Conservation (phyloP, 2,113 vertebrate genomes). For the Calyptomena viridis region DNA sequence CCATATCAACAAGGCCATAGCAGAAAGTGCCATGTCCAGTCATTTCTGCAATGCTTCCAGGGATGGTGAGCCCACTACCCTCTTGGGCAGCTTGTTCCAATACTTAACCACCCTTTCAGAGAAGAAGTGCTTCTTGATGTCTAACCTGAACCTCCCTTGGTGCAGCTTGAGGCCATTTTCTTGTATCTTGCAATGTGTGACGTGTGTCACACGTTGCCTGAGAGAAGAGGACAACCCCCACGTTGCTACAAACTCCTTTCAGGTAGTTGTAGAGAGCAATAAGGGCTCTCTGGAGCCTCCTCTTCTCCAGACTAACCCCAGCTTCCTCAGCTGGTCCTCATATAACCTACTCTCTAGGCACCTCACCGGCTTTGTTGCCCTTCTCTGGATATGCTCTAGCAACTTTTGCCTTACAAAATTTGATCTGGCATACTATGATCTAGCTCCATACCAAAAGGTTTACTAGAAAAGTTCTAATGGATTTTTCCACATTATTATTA, state of each 20-base stretch:
- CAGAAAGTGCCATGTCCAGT: neutral
- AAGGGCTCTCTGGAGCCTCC: too few relatives aligned
- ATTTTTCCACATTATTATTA: neutral
- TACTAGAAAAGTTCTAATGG: neutral
- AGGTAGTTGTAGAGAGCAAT: neutral
- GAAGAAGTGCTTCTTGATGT: neutral
- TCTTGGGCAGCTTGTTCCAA: neutral
- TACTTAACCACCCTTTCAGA: neutral
- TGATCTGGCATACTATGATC: neutral
- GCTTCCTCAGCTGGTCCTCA: neutral
- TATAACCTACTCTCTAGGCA: neutral
- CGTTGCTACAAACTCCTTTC: neutral
- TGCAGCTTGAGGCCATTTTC: neutral
- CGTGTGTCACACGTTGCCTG: neutral
- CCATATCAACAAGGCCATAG: neutral
- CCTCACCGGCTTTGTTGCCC: neutral
- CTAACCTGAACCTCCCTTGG: neutral
- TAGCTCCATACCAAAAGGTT: neutral
- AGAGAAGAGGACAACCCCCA: rapidly evolving
- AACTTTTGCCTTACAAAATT: neutral
- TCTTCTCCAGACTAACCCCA: neutral
- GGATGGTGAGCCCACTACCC: neutral
- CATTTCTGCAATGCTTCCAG: neutral
- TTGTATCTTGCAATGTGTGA: too few relatives aligned
- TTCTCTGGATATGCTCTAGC: neutral